Evolutionary conservation across 2,888 invertebrate genomes (phyloP).

Genomic region (Ennomos fuscantarius): DNA sequence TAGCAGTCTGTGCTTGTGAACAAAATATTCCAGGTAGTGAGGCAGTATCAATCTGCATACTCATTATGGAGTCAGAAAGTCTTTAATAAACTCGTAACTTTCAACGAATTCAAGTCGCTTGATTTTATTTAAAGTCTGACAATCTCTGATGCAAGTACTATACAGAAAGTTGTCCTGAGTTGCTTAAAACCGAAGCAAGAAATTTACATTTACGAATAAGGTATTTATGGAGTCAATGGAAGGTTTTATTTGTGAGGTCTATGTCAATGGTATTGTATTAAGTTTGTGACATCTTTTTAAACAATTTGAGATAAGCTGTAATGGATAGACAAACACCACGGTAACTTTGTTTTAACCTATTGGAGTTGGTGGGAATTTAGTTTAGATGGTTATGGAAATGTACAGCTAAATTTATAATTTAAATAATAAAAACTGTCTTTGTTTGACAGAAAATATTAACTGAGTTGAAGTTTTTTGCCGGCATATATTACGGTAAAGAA

Average conservation of each 20-base stretch:
- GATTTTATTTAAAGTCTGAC: slow-evolving; percentile 47
- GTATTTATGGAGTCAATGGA: slow-evolving; percentile 10
- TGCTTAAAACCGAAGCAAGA: slow-evolving; percentile 24
- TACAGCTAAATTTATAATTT: too few species aligned
- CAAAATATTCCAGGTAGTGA: slow-evolving; percentile 36
- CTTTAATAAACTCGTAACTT: slow-evolving; percentile 44
- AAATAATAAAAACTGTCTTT: too few species aligned
- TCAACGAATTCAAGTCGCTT: slow-evolving; percentile 29
- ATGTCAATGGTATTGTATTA: not conserved
- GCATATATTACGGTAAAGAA: too few species aligned
- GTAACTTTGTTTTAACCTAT: too few species aligned
- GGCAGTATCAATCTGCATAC: slow-evolving; percentile 49
- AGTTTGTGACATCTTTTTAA: not conserved
- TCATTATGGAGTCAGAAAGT: slow-evolving; percentile 49
- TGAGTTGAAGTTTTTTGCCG: too few species aligned
- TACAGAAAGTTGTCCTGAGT: slow-evolving; percentile 17
- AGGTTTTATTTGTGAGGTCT: slow-evolving; percentile 5
- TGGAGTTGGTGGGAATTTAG: too few species aligned
- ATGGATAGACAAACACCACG: too few species aligned
- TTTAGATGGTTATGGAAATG: too few species aligned
- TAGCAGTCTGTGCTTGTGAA: slow-evolving; percentile 2
- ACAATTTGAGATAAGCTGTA: too few species aligned
- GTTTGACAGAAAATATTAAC: too few species aligned
- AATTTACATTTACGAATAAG: slow-evolving; percentile 10
- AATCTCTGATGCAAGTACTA: slow-evolving; percentile 38